Evolutionary conservation across 2,888 invertebrate species (phyloP).

Genomic region (Pasiphila rectangulata): DNA sequence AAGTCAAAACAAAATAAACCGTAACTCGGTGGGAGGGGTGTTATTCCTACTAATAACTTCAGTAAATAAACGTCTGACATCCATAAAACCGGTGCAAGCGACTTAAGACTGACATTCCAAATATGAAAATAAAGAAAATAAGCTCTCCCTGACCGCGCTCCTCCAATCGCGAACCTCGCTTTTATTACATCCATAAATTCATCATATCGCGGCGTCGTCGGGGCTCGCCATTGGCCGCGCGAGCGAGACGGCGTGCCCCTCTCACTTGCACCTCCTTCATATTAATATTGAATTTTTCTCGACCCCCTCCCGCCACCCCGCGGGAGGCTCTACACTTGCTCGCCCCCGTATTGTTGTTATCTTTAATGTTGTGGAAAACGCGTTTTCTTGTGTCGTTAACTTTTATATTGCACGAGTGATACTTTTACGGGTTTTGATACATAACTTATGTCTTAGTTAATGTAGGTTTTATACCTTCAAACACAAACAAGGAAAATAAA

Average conservation of each 20-base stretch:
- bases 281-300: slow-evolving; percentile 91
- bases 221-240: slow-evolving; percentile 80
- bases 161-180: slow-evolving; percentile 84
- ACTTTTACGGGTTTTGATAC: slow-evolving; percentile 77
- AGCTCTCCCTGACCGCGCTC: slow-evolving; percentile 75
- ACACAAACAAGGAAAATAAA: no score
- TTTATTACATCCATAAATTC: slow-evolving; percentile 93
- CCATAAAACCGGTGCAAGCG: slow-evolving; percentile 49
- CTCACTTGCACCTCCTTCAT: slow-evolving; percentile 85
- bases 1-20: slow-evolving; percentile 22
- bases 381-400: slow-evolving; percentile 82
- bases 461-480: no score
- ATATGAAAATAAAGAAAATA: slow-evolving; percentile 82
- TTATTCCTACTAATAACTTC: slow-evolving; percentile 38
- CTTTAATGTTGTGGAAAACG: slow-evolving; percentile 82
- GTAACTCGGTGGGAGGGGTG: slow-evolving; percentile 34
- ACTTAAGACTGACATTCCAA: slow-evolving; percentile 71
- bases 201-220: slow-evolving; percentile 83
- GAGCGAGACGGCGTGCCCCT: slow-evolving; percentile 72
- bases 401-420: slow-evolving; percentile 81
- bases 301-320: slow-evolving; percentile 79
- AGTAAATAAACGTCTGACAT: slow-evolving; percentile 57
- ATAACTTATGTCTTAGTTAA: slow-evolving; percentile 66
- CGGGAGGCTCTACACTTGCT: slow-evolving; percentile 80
- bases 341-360: slow-evolving; percentile 81